Conservation (phyloP, 2,888 invertebrate genomes). For the Zygaena filipendulae region DNA sequence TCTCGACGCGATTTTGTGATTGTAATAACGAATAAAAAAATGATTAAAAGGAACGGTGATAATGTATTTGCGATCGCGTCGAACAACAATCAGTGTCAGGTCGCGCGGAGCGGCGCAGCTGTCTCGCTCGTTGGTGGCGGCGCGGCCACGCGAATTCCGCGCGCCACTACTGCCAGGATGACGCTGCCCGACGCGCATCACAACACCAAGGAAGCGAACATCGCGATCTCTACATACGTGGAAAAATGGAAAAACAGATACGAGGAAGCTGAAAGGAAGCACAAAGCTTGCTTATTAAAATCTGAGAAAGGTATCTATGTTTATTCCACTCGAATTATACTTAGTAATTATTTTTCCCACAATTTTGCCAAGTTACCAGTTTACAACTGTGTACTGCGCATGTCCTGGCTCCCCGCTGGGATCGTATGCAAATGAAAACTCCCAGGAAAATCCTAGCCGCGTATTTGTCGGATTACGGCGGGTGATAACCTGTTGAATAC, state of each 20-base stretch:
- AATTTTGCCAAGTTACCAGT: conserved; percentile 20
- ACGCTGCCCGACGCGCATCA: conserved; percentile 61
- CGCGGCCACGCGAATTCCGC: conserved; percentile 58
- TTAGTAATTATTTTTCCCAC: conserved; percentile 24
- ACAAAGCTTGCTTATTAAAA: conserved; percentile 74
- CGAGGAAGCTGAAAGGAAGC: conserved; percentile 76
- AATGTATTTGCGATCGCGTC: conserved; percentile 64
- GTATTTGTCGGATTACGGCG: conserved; percentile 56
- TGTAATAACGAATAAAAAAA: conserved; percentile 62
- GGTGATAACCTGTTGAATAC: conserved; percentile 59
- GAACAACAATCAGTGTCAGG: conserved; percentile 61
- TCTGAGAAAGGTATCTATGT: conserved; percentile 75
- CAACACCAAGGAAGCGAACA: conserved; percentile 57
- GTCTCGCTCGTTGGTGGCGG: conserved; percentile 50
- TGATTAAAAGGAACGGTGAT: conserved; percentile 67
- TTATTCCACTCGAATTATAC: conserved; percentile 17
- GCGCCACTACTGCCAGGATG: conserved; percentile 61
- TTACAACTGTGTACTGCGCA: conserved; percentile 48
- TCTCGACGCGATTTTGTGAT: conserved; percentile 47
- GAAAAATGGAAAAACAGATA: conserved; percentile 76
- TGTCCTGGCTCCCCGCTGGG: conserved; percentile 33
- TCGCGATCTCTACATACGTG: conserved; percentile 58
- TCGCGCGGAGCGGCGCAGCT: conserved; percentile 39
- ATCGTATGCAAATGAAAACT: conserved; percentile 52
- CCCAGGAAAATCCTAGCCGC: conserved; percentile 49